phyloP scores from a whole-genome alignment of 2,113 vertebrate species.

The Rhodinocichla rosea region DNA sequence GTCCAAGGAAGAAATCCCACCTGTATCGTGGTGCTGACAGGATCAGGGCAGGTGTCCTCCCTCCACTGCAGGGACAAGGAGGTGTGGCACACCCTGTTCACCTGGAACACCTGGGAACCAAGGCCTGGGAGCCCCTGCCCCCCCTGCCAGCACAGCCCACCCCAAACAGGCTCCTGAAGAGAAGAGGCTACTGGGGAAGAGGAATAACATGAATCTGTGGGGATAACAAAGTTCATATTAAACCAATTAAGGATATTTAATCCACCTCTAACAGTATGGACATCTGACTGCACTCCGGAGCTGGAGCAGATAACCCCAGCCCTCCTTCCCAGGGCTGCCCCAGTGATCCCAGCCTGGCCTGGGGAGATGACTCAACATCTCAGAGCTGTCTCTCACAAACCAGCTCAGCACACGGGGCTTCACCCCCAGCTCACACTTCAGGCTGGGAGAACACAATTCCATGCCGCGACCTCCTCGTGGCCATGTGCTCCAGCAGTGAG shows the following conservation, averaged over 20 bases:
- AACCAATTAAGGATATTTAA: conserved; percentile 29
- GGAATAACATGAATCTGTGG: neutral
- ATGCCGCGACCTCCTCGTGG: fast-evolving
- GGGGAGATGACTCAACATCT: neutral
- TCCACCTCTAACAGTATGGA: neutral
- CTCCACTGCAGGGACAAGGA: neutral
- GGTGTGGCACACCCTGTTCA: fast-evolving
- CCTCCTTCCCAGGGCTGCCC: neutral
- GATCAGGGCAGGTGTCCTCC: fast-evolving
- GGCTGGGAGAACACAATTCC: neutral
- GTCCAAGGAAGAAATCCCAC: neutral
- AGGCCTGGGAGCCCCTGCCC: neutral
- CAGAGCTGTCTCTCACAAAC: neutral
- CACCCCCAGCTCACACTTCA: neutral
- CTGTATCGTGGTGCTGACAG: neutral
- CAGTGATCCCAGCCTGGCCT: neutral
- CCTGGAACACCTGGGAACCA: neutral
- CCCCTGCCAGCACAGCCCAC: neutral
- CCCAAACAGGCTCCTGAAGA: fast-evolving
- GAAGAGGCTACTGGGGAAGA: neutral
- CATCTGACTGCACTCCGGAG: neutral
- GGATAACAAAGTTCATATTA: conserved; percentile 53
- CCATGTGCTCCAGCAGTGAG: fast-evolving
- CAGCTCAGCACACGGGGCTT: neutral
- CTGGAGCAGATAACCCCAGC: neutral